Percentiles rank a stretch among this genome's conserved stretches.
phyloP scores from a whole-genome alignment of 2,888 invertebrate species.

The Oconnorella tubifera region DNA sequence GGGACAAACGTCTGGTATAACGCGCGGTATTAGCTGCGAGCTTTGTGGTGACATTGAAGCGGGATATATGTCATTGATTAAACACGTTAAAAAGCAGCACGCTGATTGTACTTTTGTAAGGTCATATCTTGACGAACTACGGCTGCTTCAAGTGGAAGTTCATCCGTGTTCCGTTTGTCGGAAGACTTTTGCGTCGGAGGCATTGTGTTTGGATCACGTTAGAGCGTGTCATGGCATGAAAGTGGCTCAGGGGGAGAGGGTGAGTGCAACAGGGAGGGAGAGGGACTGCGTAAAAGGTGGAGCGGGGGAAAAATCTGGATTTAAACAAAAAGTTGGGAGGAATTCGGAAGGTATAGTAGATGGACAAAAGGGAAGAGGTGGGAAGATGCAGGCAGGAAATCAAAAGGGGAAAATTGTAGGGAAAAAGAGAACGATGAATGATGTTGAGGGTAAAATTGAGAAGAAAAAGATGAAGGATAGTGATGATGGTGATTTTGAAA shows the following conservation, averaged over 20 bases:
- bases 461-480: too few relatives aligned
- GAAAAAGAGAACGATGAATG: too few relatives aligned
- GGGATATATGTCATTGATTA: not conserved
- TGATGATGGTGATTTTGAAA: too few relatives aligned
- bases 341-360: too few relatives aligned
- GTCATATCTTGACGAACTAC: not conserved
- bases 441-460: too few relatives aligned
- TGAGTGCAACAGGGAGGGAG: not conserved
- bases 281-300: not conserved
- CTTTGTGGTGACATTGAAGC: not conserved
- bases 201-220: not conserved
- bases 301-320: too few relatives aligned
- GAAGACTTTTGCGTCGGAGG: not conserved
- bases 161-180: not conserved
- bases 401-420: too few relatives aligned
- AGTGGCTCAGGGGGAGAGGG: not conserved
- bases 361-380: too few relatives aligned
- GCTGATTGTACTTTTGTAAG: slow-evolving; percentile 4
- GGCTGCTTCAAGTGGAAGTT: not conserved
- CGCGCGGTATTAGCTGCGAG: not conserved
- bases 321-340: too few relatives aligned
- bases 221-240: not conserved
- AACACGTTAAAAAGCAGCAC: not conserved
- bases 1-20: not conserved
- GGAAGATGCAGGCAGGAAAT: too few relatives aligned